A percentile compares a stretch with the other conserved stretches of the same genome.
These are phyloP conservation scores for Halotydeus destructor DNA, from an alignment of 1,140 invertebrate genomes.

Conservation along the genomic window DNA sequence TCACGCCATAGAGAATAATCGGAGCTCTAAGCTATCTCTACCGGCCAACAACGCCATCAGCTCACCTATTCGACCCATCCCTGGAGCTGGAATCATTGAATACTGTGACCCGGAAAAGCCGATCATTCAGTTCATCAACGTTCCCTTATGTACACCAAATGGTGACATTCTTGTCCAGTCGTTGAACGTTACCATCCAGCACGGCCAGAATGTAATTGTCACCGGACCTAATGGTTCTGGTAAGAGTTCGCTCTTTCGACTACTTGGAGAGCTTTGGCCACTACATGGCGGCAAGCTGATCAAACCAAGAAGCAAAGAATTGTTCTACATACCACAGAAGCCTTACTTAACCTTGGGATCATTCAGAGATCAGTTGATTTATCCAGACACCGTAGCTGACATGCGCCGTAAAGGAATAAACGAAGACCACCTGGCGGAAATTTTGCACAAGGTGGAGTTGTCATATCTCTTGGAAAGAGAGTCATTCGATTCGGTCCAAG, in stretches of 20 bases:
- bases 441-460: constrained; percentile 55
- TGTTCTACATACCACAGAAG: constrained; percentile 85
- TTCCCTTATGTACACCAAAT: constrained; percentile 88
- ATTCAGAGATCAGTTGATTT: constrained; percentile 72
- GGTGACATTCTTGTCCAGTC: constrained; percentile 80
- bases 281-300: constrained; percentile 76
- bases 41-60: too few species aligned
- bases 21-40: neutral
- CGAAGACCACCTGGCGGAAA: neutral
- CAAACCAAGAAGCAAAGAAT: constrained; percentile 74
- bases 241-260: constrained; percentile 80
- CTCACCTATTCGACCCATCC: too few species aligned
- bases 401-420: constrained; percentile 43
- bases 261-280: constrained; percentile 89
- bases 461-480: constrained; percentile 63
- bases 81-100: constrained; percentile 5
- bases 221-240: constrained; percentile 86
- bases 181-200: constrained; percentile 38
- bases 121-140: constrained; percentile 48
- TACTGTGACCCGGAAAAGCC: constrained; percentile 11
- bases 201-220: constrained; percentile 13
- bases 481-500: constrained; percentile 56
- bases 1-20: constrained; percentile 49
- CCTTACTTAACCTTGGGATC: constrained; percentile 78
- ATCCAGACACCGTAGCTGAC: constrained; percentile 70